A percentile compares a stretch with the other conserved stretches of the same genome.
Conservation (phyloP, 2,113 vertebrate genomes). For the Eretmochelys imbricata region DNA sequence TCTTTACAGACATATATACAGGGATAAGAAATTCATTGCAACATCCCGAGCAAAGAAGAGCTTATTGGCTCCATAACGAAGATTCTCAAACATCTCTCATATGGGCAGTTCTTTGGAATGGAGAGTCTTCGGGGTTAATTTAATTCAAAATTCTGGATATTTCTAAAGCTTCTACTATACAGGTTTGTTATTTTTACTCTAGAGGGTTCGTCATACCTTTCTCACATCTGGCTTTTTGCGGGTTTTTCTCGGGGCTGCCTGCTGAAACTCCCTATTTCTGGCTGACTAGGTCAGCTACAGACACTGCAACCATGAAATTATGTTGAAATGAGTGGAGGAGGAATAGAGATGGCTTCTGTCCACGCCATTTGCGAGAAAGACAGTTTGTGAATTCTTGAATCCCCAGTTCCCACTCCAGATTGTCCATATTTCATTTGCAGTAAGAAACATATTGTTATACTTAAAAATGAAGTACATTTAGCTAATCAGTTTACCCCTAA, state of each 20-base stretch:
- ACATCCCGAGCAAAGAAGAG: background rate
- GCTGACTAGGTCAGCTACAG: background rate
- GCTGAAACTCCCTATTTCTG: background rate
- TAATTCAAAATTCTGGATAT: background rate
- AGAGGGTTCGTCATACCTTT: background rate
- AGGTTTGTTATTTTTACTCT: background rate
- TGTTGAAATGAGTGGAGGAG: background rate
- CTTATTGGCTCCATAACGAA: background rate
- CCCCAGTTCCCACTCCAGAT: background rate
- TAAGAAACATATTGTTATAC: background rate
- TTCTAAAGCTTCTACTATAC: background rate
- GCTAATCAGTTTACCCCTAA: background rate
- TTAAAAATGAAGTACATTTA: background rate
- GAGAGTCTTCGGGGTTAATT: background rate
- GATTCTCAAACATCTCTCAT: background rate
- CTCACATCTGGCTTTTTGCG: background rate
- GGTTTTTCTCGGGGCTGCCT: background rate
- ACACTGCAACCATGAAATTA: background rate
- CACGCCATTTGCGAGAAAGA: background rate
- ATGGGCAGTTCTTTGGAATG: background rate
- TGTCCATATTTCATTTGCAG: background rate
- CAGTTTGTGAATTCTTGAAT: background rate
- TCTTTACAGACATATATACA: background rate
- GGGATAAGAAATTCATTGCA: background rate
- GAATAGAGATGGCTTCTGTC: background rate